A percentile compares a stretch with the other conserved stretches of the same genome.
phyloP scores from a whole-genome alignment of 2,888 invertebrate species.

The Synanthedon andrenaeformis region DNA sequence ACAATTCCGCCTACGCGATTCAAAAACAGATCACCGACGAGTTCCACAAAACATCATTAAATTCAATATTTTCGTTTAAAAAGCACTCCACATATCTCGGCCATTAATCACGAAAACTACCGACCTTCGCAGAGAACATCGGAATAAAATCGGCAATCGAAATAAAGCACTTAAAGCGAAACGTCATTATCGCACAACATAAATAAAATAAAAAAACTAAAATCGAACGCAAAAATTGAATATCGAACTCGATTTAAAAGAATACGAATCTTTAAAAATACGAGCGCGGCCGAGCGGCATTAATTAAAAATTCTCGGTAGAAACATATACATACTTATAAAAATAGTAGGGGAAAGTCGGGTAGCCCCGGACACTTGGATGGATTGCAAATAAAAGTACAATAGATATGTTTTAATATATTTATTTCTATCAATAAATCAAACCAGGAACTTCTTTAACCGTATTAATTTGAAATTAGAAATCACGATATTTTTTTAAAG shows the following conservation, averaged over 20 bases:
- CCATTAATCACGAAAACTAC: conserved; percentile 70
- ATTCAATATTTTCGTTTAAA: conserved; percentile 69
- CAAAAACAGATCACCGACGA: conserved; percentile 41
- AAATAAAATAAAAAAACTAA: conserved; percentile 57
- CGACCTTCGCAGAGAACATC: conserved; percentile 66
- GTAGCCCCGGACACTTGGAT: no score
- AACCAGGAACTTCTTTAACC: no score
- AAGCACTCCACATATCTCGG: conserved; percentile 66
- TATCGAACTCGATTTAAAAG: conserved; percentile 68
- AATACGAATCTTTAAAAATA: conserved; percentile 66
- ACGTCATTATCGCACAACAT: conserved; percentile 71
- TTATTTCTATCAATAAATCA: no score
- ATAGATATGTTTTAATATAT: no score
- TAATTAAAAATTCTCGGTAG: conserved; percentile 72
- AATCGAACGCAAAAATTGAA: conserved; percentile 70
- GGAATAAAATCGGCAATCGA: conserved; percentile 69
- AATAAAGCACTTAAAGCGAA: conserved; percentile 71
- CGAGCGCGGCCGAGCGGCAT: conserved; percentile 64
- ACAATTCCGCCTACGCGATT: conserved; percentile 40
- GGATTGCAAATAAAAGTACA: no score
- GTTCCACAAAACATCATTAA: conserved; percentile 66
- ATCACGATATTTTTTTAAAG: no score
- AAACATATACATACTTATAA: conserved; percentile 46
- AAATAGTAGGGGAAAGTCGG: no score
- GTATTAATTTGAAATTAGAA: no score